phyloP scores from a whole-genome alignment of 2,797 vertebrate genomes.

The Peromyscus eremicus region DNA sequence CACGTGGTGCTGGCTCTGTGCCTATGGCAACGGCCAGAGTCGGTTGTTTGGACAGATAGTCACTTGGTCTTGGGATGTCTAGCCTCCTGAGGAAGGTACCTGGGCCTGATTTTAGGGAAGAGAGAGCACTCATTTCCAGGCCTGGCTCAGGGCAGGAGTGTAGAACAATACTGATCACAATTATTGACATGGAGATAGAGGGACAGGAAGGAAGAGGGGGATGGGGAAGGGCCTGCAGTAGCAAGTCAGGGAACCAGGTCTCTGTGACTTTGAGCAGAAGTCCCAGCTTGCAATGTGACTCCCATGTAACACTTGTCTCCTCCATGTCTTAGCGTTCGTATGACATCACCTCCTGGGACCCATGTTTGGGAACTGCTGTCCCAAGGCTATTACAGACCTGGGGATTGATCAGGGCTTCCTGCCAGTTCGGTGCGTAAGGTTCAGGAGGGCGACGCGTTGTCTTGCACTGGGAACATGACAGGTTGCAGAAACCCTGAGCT shows the following conservation, averaged over 20 bases:
- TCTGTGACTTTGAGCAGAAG: too few species aligned
- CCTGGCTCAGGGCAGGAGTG: neutral
- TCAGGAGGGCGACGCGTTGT: rapidly evolving
- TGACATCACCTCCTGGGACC: too few species aligned
- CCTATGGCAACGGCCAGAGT: neutral
- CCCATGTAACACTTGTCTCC: too few species aligned
- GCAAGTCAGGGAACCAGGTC: neutral
- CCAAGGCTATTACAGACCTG: too few species aligned
- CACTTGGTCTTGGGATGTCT: neutral
- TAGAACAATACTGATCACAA: neutral
- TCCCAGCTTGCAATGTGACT: too few species aligned
- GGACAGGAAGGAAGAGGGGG: neutral
- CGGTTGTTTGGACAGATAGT: neutral
- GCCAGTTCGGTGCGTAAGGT: rapidly evolving
- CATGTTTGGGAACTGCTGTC: too few species aligned
- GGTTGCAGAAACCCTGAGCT: neutral
- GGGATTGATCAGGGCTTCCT: neutral
- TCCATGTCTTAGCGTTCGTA: too few species aligned
- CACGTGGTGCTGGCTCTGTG: neutral
- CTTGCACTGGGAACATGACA: neutral
- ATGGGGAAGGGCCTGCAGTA: neutral
- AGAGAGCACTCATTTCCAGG: neutral
- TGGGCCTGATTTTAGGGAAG: neutral
- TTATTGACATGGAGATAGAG: neutral
- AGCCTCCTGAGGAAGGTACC: neutral